A percentile compares a stretch with the other conserved stretches of the same genome.
These are phyloP conservation scores for Leucozona laternaria DNA, from an alignment of 2,888 invertebrate species.

Conservation along the genomic window DNA sequence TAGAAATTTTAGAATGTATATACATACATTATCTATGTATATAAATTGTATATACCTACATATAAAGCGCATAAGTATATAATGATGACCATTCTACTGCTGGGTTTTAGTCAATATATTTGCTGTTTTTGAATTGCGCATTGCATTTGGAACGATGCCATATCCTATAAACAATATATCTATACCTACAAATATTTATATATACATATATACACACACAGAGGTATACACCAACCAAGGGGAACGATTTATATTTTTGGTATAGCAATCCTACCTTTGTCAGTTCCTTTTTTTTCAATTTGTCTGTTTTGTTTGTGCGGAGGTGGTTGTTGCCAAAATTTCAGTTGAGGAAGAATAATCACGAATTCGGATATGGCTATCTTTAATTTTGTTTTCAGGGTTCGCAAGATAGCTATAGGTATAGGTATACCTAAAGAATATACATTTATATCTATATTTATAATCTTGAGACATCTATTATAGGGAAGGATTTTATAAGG, in stretches of 20 bases:
- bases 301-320: neutral
- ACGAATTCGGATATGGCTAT: constrained; percentile 9
- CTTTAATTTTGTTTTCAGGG: constrained; percentile 19
- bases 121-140: constrained; percentile 47
- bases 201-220: neutral
- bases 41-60: neutral
- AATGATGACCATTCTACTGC: neutral
- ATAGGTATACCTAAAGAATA: neutral
- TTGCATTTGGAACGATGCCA: constrained; percentile 55
- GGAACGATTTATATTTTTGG: constrained; percentile 31
- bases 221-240: neutral
- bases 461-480: constrained; percentile 9
- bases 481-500: constrained; percentile 21
- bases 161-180: constrained; percentile 2
- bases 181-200: neutral
- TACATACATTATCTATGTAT: neutral
- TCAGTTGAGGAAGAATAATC: constrained; percentile 17
- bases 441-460: no score
- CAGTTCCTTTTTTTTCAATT: constrained; percentile 8
- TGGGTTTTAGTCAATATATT: constrained; percentile 8
- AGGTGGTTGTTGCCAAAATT: constrained; percentile 35
- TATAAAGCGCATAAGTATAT: neutral
- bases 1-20: neutral
- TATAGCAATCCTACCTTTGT: constrained; percentile 17
- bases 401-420: neutral